phyloP scores from a whole-genome alignment of 2,113 vertebrate species.

The Actenoides hombroni region DNA sequence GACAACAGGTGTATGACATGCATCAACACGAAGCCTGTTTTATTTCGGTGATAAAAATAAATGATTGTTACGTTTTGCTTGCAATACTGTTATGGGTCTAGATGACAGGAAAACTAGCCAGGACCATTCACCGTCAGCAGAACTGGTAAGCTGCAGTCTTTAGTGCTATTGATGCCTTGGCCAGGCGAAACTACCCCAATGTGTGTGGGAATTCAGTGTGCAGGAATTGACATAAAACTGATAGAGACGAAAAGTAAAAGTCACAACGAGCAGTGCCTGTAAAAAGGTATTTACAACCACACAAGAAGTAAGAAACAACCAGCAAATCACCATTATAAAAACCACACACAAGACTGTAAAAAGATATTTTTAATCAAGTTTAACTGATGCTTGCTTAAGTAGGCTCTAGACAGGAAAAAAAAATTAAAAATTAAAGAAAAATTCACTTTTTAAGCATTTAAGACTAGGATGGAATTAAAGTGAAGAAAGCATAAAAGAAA shows the following conservation, averaged over 20 bases:
- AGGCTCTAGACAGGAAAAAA: neutral
- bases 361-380: neutral
- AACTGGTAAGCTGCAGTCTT: neutral
- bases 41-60: neutral
- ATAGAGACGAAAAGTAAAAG: neutral
- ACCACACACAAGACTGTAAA: neutral
- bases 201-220: neutral
- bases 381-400: neutral
- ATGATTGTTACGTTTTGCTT: neutral
- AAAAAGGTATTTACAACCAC: neutral
- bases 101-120: neutral
- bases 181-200: neutral
- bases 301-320: neutral
- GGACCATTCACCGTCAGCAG: neutral
- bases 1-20: neutral
- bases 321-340: neutral
- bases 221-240: neutral
- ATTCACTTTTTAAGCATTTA: neutral
- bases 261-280: neutral
- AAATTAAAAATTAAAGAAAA: neutral
- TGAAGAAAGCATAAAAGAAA: neutral
- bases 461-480: neutral
- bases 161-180: neutral
- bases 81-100: neutral
- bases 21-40: neutral